phyloP scores from a whole-genome alignment of 1,140 invertebrate genomes.

The Aphelinus certus region DNA sequence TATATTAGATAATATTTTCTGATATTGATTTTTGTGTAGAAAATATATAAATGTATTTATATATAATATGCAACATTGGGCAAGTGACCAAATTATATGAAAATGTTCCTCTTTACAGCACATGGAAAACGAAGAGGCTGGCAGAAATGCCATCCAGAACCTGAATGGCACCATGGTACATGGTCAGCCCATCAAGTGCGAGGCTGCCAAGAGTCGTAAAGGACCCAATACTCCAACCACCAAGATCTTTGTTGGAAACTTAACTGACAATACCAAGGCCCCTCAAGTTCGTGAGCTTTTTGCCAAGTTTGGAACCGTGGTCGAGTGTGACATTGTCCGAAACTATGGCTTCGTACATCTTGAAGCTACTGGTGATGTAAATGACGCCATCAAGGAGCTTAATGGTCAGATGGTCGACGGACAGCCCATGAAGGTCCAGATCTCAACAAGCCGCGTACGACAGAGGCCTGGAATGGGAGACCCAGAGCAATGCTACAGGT shows the following conservation, averaged over 20 bases:
- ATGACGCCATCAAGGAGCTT: slow-evolving; percentile 86
- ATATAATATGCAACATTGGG: too few relatives aligned
- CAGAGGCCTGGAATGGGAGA: slow-evolving; percentile 95
- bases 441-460: slow-evolving; percentile 89
- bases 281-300: slow-evolving; percentile 87
- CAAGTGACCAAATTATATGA: too few relatives aligned
- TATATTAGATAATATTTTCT: too few relatives aligned
- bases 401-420: slow-evolving; percentile 86
- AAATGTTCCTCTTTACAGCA: slow-evolving; percentile 68
- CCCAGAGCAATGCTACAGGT: slow-evolving; percentile 93
- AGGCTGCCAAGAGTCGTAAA: slow-evolving; percentile 87
- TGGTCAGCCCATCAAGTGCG: slow-evolving; percentile 90
- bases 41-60: too few relatives aligned
- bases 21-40: too few relatives aligned
- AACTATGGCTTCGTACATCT: slow-evolving; percentile 93
- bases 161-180: slow-evolving; percentile 88
- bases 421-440: slow-evolving; percentile 88
- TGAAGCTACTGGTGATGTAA: slow-evolving; percentile 83
- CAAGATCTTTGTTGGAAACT: slow-evolving; percentile 90
- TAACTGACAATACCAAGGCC: slow-evolving; percentile 88
- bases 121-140: slow-evolving; percentile 92
- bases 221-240: slow-evolving; percentile 85
- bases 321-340: slow-evolving; percentile 90
- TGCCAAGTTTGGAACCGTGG: slow-evolving; percentile 87
- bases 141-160: slow-evolving; percentile 90